Evolutionary conservation across 2,113 vertebrate genomes (phyloP), one percentile per base, ranked within the genome.

Genomic region (Protomyctophum bolini): DNA sequence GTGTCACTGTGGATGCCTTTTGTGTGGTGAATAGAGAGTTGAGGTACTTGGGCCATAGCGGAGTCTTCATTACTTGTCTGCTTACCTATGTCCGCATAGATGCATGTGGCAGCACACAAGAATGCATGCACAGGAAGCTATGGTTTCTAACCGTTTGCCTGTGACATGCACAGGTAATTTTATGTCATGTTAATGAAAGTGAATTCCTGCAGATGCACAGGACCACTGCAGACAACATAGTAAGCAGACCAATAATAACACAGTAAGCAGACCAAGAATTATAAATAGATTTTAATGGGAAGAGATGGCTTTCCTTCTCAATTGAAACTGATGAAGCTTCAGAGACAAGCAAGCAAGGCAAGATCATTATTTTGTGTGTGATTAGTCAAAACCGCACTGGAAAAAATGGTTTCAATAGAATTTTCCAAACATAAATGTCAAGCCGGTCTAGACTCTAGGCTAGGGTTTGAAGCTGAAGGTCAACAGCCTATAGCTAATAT

Each of bases 1-100:
- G 21, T 21, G 21, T 21, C 21, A 21, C 21, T 21, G 21, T 62
- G 33, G 1, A n/a, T 28, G 14, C 68, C 78, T 92, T 88, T 92
- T 87, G 84, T 89, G 91, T 90, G 89, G 91, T 72, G 46, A 70
- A 48, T n/a, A 9, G 56, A 64, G 48, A 70, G 59, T 62, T 70
- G 21, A 11, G 63, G 7, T 4, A 45, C 59, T 79, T 66, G 50
- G 47, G 70, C 21, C 73, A 71, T 75, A 49, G 58, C 63, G 41
- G 63, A 51, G 46, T 59, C 33, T 65, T 33, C 2, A 1, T 29
- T 49, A 84, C 11, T 68, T 89, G 49, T 45, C 75, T 28, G 46
- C 61, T 64, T 82, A 83, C 85, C 87, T 86, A 15, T 64, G 64
- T 49, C 57, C 73, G 61, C 58, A 4, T 75, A 65, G 72, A 75